A percentile compares a stretch with the other conserved stretches of the same genome.
Conservation (phyloP, 2,797 vertebrate genomes). For the Urophycis tenuis region DNA sequence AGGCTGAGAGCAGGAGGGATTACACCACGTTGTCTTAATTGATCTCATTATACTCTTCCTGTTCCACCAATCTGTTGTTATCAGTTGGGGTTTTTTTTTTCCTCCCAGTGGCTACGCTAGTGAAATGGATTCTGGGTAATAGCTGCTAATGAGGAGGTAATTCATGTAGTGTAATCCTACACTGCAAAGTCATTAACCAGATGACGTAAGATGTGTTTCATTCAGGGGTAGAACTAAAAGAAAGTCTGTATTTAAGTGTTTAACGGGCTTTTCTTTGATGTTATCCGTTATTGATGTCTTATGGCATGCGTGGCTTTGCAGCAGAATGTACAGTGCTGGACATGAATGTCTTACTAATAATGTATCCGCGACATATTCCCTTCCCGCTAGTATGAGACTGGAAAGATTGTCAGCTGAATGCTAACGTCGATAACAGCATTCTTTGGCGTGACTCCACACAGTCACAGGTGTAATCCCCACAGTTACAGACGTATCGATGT, state of each 20-base stretch:
- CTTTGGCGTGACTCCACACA: not conserved
- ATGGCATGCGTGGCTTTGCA: not conserved
- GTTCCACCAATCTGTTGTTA: slow-evolving; percentile 31
- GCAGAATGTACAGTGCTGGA: not conserved
- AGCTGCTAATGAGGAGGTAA: not conserved
- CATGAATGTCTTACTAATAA: not conserved
- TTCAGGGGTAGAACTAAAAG: not conserved
- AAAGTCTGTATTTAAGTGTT: not conserved
- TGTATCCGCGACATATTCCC: not conserved
- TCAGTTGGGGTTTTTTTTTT: not conserved
- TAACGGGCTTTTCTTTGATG: not conserved
- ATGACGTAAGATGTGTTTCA: not conserved
- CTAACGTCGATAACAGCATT: not conserved
- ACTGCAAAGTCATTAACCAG: not conserved
- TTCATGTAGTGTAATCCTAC: not conserved
- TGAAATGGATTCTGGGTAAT: slow-evolving; percentile 2
- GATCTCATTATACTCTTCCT: slow-evolving; percentile 60
- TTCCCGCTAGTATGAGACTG: not conserved
- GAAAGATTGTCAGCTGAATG: not conserved
- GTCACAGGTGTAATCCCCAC: not conserved
- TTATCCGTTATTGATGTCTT: not conserved
- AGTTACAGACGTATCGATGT: not conserved
- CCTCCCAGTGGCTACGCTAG: not conserved
- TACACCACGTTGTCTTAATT: slow-evolving; percentile 64
- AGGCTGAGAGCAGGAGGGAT: slow-evolving; percentile 43